Conservation (phyloP, 2,888 invertebrate species). For the Anarsia innoxiella region DNA sequence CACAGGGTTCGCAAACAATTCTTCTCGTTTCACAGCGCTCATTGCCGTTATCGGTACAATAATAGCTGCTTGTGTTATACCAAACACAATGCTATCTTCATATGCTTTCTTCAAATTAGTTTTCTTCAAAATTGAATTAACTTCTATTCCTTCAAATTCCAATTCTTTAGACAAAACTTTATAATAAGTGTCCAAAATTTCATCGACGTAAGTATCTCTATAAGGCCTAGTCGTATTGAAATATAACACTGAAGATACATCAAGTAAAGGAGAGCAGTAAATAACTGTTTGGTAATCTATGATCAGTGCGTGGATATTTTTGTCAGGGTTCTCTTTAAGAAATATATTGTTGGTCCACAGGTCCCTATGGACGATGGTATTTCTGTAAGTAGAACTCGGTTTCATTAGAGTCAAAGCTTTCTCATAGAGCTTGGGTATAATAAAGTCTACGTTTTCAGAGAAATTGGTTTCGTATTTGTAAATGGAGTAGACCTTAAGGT, state of each 20-base stretch:
- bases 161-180: constrained; percentile 56
- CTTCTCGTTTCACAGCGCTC: constrained; percentile 32
- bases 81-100: constrained; percentile 45
- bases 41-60: constrained; percentile 48
- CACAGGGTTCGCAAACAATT: constrained; percentile 41
- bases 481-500: constrained; percentile 46
- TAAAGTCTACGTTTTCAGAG: constrained; percentile 26
- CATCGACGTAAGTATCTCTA: no score
- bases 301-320: constrained; percentile 63
- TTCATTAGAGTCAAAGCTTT: constrained; percentile 41
- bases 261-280: constrained; percentile 79
- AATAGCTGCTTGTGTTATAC: constrained; percentile 50
- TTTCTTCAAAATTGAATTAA: constrained; percentile 33
- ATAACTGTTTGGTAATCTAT: constrained; percentile 82
- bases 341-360: constrained; percentile 79
- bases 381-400: constrained; percentile 55
- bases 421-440: constrained; percentile 36
- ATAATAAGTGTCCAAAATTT: constrained; percentile 74
- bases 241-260: constrained; percentile 72
- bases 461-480: constrained; percentile 37
- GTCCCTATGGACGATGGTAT: constrained; percentile 76
- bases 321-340: constrained; percentile 45
- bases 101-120: constrained; percentile 32
- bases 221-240: constrained; percentile 66
- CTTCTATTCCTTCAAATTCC: constrained; percentile 31